Evolutionary conservation across 2,888 invertebrate species (phyloP).

Genomic region (Leptinotarsa tumamoca): DNA sequence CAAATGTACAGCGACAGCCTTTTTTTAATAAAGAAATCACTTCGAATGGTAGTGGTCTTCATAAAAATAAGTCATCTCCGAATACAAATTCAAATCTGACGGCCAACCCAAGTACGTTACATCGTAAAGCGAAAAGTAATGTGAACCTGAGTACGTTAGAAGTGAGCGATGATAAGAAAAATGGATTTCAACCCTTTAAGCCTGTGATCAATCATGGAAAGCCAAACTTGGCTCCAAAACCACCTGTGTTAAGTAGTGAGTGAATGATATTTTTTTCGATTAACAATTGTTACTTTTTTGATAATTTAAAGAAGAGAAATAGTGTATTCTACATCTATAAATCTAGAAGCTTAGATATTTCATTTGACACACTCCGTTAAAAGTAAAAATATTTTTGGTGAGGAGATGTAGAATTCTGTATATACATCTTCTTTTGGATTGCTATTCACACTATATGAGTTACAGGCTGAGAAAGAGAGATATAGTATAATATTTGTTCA

Average conservation of each 20-base stretch:
- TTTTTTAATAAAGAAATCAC: conserved; percentile 41
- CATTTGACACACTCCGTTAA: too few species aligned
- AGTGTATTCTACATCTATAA: too few species aligned
- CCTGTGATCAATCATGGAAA: conserved; percentile 77
- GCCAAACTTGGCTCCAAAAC: conserved; percentile 87
- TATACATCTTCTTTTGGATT: too few species aligned
- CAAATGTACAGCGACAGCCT: conserved; percentile 33
- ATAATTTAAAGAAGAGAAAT: background rate
- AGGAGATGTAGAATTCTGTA: too few species aligned
- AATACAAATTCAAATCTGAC: conserved; percentile 45
- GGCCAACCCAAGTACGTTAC: conserved; percentile 60
- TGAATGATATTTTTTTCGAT: conserved; percentile 1
- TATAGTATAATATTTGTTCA: too few species aligned
- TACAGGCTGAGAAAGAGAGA: too few species aligned
- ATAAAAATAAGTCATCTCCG: conserved; percentile 47
- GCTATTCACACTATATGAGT: too few species aligned
- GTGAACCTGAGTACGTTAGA: conserved; percentile 60
- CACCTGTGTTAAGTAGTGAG: conserved; percentile 72
- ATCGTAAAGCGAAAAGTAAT: conserved; percentile 64
- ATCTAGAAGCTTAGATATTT: too few species aligned
- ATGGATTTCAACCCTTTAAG: conserved; percentile 55
- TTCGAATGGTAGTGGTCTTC: conserved; percentile 45
- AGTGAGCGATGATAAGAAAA: conserved; percentile 46
- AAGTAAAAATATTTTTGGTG: too few species aligned
- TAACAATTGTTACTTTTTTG: conserved; percentile 11